phyloP scores from a whole-genome alignment of 2,113 vertebrate species.

The Axis porcinus region DNA sequence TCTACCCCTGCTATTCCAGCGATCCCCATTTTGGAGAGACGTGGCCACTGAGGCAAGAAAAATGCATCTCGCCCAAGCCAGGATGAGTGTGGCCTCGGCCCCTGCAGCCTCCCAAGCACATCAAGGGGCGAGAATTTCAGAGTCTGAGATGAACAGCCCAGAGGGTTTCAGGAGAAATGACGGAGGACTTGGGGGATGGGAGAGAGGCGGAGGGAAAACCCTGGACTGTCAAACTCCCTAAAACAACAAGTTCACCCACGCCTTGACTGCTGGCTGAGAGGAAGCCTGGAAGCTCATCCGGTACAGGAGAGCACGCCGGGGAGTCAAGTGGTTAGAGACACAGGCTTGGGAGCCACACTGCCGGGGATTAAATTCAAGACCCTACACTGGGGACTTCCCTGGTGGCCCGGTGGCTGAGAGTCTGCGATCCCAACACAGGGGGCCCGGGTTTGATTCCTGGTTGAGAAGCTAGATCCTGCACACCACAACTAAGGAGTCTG shows the following conservation, averaged over 20 bases:
- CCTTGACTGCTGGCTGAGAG: neutral
- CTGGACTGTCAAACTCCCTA: neutral
- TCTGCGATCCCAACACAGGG: neutral
- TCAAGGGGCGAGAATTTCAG: neutral
- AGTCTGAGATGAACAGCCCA: neutral
- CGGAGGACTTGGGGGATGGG: neutral
- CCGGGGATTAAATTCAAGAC: neutral
- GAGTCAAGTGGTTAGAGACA: neutral
- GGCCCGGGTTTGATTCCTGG: neutral
- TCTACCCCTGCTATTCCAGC: neutral
- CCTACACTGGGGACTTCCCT: neutral
- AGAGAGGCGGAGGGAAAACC: neutral
- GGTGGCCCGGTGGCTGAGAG: neutral
- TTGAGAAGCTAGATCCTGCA: neutral
- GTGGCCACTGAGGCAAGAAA: neutral
- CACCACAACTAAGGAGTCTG: neutral
- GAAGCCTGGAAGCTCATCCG: neutral
- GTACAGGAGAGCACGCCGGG: neutral
- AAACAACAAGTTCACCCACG: neutral
- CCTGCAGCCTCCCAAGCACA: neutral
- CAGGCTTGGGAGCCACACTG: neutral
- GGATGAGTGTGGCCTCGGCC: neutral
- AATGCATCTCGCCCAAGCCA: neutral
- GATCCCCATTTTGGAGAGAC: neutral
- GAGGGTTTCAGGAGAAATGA: neutral